Base-by-base conservation (phyloP, 2,888 invertebrate species). In the Drosophila colorata region DNA sequence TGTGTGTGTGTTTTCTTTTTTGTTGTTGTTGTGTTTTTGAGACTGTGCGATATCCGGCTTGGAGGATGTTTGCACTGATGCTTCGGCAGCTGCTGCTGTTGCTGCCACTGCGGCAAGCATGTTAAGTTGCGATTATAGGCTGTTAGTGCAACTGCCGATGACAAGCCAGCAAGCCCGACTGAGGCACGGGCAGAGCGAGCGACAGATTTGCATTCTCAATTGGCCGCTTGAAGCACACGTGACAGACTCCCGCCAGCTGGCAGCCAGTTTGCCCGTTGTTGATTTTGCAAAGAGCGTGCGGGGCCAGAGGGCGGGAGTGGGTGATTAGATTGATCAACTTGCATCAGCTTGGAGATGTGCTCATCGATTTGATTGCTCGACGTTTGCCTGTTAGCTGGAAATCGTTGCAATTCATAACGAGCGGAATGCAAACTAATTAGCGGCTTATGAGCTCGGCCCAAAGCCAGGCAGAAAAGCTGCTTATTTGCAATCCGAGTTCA, bases 101-200 rank as follows among this genome's bases (percentile, higher is more conserved):
- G 33, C 70, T 23, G 70, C 46, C 28, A 16, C 57, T 64, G 74
- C 60, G 68, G 88, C 83, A 78, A 80, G 88, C 88, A 86, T 88
- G 85, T 88, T 86, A 86, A 86, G 85, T 86, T 86, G 85, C 85
- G 85, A 86, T 86, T 86, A 86, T 81, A 88, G 82, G 87, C 85
- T 86, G 89, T 85, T 85, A 85, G 88, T 80, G 84, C 80, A 74
- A 73, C 78, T 78, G 71, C 59, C 80, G 61, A 73, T 69, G 80
- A 66, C 67, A 59, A 55, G 65, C 61, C 44, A 18, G 52, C 61
- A n/a, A n/a, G 61, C 37, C 52, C 18, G 16, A 40, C 37, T 3
- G 49, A 11, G 23, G 28, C 41, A 23, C 20, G 43, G 28, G 37
- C 33, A 55, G 8, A 41, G 49, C 52, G 41, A 55, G 66, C 67